Percentiles rank a stretch among this genome's conserved stretches.
Evolutionary conservation across 2,113 vertebrate genomes (phyloP).

Genomic region (Etia nguti): DNA sequence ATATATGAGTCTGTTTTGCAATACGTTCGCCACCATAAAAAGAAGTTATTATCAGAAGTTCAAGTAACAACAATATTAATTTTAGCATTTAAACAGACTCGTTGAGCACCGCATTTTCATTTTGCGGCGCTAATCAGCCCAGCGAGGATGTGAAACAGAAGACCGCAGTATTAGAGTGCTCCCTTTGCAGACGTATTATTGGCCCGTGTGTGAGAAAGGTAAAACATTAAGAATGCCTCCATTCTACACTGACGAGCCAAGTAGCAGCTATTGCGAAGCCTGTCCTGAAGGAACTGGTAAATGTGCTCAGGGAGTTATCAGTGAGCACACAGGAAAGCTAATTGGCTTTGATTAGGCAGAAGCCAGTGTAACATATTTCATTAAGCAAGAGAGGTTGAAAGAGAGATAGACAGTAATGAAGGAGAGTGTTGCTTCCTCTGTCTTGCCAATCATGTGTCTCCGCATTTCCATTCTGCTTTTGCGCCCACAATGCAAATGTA

Average conservation of each 20-base stretch:
- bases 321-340: background rate
- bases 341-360: slow-evolving; percentile 53
- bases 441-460: background rate
- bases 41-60: background rate
- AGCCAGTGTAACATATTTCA: slow-evolving; percentile 44
- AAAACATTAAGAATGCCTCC: background rate
- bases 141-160: background rate
- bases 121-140: background rate
- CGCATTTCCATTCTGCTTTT: background rate
- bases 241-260: background rate
- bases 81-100: background rate
- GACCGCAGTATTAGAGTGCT: background rate
- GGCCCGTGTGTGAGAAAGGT: background rate
- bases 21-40: background rate
- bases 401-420: slow-evolving; percentile 1
- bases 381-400: background rate
- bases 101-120: background rate
- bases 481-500: background rate
- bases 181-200: background rate
- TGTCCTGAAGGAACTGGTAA: background rate
- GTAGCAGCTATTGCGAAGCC: background rate
- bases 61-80: background rate
- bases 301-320: slow-evolving; percentile 40
- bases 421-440: background rate
- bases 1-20: background rate